Evolutionary conservation across 1,140 invertebrate genomes (phyloP), one percentile per base, ranked within the genome.

Genomic region (Tetramorium alpestre): DNA sequence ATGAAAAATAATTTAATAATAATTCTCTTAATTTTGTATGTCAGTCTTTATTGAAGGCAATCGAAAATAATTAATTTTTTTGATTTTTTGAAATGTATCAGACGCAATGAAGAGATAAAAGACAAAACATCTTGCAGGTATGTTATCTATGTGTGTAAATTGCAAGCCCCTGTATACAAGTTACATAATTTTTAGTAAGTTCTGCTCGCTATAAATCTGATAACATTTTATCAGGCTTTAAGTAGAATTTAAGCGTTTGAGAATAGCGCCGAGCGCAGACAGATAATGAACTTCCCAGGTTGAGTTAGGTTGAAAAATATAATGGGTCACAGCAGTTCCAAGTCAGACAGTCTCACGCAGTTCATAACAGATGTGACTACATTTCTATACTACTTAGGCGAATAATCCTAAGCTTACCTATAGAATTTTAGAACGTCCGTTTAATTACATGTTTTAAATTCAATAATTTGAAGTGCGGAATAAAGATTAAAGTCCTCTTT

Each of bases 211-310:
- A 16, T 47, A 64, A 33, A 16, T 3, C 11, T 33, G 22, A 60
- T 78, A 65, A 65, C 33, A 65, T 78, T 65, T 78, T 65, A 78
- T 47, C 60, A 65, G 25, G 0, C 16, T 77, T 64, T 25, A 44
- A 77, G 3, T 6, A 10, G 18, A 11, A n/a, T 47, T 47, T 33
- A 65, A 67, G n/a, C 6, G 13, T 69, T 25, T 49, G 5, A 77
- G 18, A 44, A 60, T 60, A 22, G 41, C 25, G 44, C 18, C 22
- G 44, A 47, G 16, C 25, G 18, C 5, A 47, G 16, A 28, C 4
- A 44, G 38, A 77, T 78, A 65, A 78, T 44, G 8, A 76, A 1
- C 18, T 25, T 6, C 25, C 0, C 38, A 41, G 54, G 8, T 76
- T 6, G 16, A 76, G 73, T 76, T 76, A 76, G 73, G 54, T 76